phyloP scores from a whole-genome alignment of 2,797 vertebrate species.

The Tolypeutes matacus region DNA sequence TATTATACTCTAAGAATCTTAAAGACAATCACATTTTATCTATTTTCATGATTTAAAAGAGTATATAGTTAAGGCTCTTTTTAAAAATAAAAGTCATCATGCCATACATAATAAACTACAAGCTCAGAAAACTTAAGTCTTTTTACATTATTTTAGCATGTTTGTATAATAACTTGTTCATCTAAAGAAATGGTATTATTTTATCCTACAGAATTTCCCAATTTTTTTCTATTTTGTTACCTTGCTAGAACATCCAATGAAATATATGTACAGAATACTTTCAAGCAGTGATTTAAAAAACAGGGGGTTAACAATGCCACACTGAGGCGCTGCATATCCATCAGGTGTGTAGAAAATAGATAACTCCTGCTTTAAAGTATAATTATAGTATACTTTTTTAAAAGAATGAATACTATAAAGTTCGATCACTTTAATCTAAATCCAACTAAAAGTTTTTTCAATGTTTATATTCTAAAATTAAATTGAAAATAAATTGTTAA shows the following conservation, averaged over 20 bases:
- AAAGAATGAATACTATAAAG: not conserved
- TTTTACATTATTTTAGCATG: conserved; percentile 51
- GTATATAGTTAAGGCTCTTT: not conserved
- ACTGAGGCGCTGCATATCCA: not conserved
- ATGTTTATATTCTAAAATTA: conserved; percentile 66
- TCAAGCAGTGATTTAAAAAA: conserved; percentile 18
- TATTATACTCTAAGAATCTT: not conserved
- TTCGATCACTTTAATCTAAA: conserved; percentile 50
- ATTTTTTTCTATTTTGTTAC: conserved; percentile 14
- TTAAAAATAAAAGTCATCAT: conserved; percentile 40
- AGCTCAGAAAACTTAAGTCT: conserved; percentile 17
- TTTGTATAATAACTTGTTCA: conserved; percentile 23
- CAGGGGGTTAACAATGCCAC: not conserved
- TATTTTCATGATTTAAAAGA: conserved; percentile 60
- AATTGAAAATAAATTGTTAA: not conserved
- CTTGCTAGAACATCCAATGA: conserved; percentile 35
- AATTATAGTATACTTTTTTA: conserved; percentile 8
- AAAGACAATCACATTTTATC: conserved; percentile 48
- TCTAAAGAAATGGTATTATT: conserved; percentile 53
- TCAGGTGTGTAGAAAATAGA: not conserved
- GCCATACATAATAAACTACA: conserved; percentile 18
- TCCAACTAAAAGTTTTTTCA: conserved; percentile 28
- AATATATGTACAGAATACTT: conserved; percentile 39
- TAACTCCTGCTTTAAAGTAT: conserved; percentile 34
- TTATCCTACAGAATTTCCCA: conserved; percentile 45